Base-by-base conservation (phyloP, 1,140 invertebrate genomes). In the Drosophila littoralis region DNA sequence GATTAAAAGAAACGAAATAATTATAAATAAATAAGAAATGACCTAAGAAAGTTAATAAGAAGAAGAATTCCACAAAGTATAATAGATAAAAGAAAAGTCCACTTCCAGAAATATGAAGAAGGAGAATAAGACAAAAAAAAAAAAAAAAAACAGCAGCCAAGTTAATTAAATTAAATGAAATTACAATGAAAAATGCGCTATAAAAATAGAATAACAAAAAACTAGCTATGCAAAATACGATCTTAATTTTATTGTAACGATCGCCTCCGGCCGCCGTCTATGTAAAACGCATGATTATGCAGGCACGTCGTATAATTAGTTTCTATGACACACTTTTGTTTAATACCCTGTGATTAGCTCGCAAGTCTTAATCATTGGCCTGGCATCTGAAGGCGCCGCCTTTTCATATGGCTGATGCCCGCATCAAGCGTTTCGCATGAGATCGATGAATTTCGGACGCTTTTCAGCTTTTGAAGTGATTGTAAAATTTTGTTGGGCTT, bases 251-350 rank as follows among this genome's bases (percentile, higher is more conserved):
- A 32, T 52, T n/a, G 13, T 35, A 52, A 17, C 5, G 33, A 17
- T 7, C 12, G 8, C 50, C 13, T 28, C 17, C 9, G 13, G 61
- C 48, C 36, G 5, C 1, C n/a, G 32, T n/a, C 10, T 50, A 7
- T 50, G 17, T 28, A 58, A 58, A 58, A 28, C 57, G 32, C 35
- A 17, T 51, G 51, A 51, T 66, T 66, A 71, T 71, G 50, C 42
- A 64, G 38, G 50, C 68, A 54, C 50, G 40, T 57, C 10, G 15
- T 38, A 50, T 46, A 36, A 66, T 71, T 65, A 71, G 50, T 71
- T 71, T 65, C 61, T 51, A 71, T 65, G 68, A 71, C 68, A 71
- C 52, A 65, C 60, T 71, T 55, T 55, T 65, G 52, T 52, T 35
- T 65, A 71, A 65, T 57, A 42, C 69, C 38, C 36, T 42, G 33